Conservation (phyloP, 2,888 invertebrate genomes). For the Ornithoptera priamus region DNA sequence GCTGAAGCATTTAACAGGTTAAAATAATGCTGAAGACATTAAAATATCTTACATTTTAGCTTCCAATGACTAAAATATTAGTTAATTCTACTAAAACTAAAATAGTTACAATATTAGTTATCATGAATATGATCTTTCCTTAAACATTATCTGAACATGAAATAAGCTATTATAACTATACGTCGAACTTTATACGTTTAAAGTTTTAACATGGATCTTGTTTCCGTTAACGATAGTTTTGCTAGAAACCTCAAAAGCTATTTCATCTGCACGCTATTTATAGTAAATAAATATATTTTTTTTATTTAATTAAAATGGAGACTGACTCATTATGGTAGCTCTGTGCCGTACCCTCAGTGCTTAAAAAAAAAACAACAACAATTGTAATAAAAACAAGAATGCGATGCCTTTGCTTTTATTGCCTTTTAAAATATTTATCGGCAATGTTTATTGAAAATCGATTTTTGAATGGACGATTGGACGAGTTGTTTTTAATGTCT, state of each 20-base stretch:
- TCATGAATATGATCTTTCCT: too few relatives aligned
- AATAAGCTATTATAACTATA: too few relatives aligned
- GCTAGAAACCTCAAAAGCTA: background rate
- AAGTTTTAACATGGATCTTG: too few relatives aligned
- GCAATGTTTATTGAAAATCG: conserved; percentile 70
- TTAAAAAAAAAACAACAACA: conserved; percentile 29
- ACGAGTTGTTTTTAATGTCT: conserved; percentile 44
- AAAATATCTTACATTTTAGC: too few relatives aligned
- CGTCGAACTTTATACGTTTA: too few relatives aligned
- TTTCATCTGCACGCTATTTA: conserved; percentile 54
- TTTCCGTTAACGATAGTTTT: background rate
- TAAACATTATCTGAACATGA: too few relatives aligned
- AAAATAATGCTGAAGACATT: too few relatives aligned
- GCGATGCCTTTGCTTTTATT: conserved; percentile 53
- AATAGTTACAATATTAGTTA: too few relatives aligned
- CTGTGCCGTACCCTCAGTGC: conserved; percentile 52
- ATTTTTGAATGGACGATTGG: conserved; percentile 69
- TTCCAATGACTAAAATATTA: too few relatives aligned
- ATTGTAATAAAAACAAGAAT: conserved; percentile 34
- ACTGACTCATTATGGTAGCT: conserved; percentile 61
- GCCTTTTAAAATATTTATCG: conserved; percentile 66
- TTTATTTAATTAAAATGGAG: conserved; percentile 55
- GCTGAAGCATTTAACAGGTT: too few relatives aligned
- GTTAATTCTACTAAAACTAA: too few relatives aligned
- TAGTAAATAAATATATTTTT: conserved; percentile 68